Base-by-base conservation (phyloP, 1,140 invertebrate genomes). In the Trichonephila clavata region DNA sequence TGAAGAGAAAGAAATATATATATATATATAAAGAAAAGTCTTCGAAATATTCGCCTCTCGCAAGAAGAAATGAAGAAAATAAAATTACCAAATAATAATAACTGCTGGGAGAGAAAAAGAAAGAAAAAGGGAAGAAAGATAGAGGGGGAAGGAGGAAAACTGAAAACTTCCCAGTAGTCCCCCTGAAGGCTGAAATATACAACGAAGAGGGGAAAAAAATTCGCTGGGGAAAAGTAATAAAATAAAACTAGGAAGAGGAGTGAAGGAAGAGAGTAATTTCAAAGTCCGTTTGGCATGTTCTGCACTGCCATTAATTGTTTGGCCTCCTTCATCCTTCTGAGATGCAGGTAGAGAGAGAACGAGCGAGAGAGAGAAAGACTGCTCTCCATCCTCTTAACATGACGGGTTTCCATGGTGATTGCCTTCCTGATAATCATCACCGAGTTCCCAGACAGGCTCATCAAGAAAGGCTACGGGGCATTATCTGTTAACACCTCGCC, bases 301-400 rank as follows among this genome's bases (percentile, higher is more conserved):
- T 86, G 61, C 90, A n/a, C 60, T 86, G 90, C 90, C 90, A 92
- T 92, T 92, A 92, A 92, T 92, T 92, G 90, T 92, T 92, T 86
- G 39, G 81, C 50, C 83, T 84, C 32, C 90, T 92, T 81, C 61
- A 86, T 71, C 77, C 77, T 63, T 10, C 39, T 59, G 71, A 27
- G 71, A 77, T 77, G 81, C 43, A 59, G 81, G 50, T 84, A 59
- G 43, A 90, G 39, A 6, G 57, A 0, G 43, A 61, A n/a, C n/a
- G 57, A 60, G 81, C 20, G 60, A 59, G 60, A 60, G 50, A 32
- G 81, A 59, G 77, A 68, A 86, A 84, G 80, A 86, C 57, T 86
- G 43, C 81, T 92, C 90, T 68, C 43, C 89, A 92, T 92, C 90
- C 90, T 92, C 90, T 92, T 92, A 92, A 80, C 88, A 50, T 90